Conservation (phyloP, 2,113 vertebrate genomes). For the Pterocles gutturalis region DNA sequence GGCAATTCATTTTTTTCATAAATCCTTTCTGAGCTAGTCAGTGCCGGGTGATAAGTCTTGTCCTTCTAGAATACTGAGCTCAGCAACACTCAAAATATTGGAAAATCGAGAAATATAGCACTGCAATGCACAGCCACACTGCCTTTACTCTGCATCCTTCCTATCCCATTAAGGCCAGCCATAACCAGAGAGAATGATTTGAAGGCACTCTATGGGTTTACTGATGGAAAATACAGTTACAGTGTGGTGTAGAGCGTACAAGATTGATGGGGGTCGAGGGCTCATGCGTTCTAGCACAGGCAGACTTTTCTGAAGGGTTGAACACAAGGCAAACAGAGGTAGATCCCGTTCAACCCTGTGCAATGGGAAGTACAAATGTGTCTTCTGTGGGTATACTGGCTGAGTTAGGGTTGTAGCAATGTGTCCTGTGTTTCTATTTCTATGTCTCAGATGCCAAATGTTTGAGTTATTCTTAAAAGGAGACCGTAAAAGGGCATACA, state of each 20-base stretch:
- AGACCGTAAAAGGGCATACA: not conserved
- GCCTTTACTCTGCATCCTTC: not conserved
- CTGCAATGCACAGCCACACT: not conserved
- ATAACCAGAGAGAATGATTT: not conserved
- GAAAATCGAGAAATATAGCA: slow-evolving; percentile 24
- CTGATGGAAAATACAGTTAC: not conserved
- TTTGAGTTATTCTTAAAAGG: not conserved
- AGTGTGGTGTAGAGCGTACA: not conserved
- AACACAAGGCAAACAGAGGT: not conserved
- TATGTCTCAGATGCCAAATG: not conserved
- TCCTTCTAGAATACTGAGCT: slow-evolving; percentile 22
- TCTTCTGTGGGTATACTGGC: not conserved
- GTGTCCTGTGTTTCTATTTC: not conserved
- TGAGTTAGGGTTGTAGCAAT: not conserved
- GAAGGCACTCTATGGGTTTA: not conserved
- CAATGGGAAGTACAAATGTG: not conserved
- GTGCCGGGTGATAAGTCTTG: not conserved
- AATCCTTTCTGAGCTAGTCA: not conserved
- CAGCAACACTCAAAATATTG: slow-evolving; percentile 28
- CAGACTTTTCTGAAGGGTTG: not conserved
- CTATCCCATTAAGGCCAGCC: not conserved
- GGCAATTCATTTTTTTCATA: not conserved
- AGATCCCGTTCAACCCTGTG: not conserved
- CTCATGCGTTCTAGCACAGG: not conserved
- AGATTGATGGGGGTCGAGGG: not conserved